These are phyloP conservation scores for Stylophora pistillata DNA, from an alignment of 64 coral and sea anemone genomes.

Conservation along the genomic window DNA sequence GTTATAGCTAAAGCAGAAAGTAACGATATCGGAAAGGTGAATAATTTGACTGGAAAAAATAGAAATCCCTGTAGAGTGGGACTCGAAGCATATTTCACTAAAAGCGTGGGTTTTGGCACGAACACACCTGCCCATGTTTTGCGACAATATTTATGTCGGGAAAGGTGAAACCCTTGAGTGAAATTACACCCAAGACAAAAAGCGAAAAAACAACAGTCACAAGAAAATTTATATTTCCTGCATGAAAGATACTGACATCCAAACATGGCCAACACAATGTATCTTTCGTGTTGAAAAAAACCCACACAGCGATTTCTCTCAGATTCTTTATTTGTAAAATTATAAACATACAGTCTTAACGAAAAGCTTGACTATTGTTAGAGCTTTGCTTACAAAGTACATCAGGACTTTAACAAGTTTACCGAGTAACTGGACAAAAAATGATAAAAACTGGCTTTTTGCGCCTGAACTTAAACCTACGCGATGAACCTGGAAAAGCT, in stretches of 20 bases:
- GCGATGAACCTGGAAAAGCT: no score
- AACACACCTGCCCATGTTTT: conserved; percentile 6
- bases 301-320: no score
- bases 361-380: not conserved
- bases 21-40: not conserved
- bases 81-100: not conserved
- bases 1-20: not conserved
- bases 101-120: not conserved
- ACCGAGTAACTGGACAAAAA: no score
- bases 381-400: not conserved
- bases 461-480: no score
- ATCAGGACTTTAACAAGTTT: not conserved
- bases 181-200: not conserved
- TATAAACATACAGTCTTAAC: not conserved
- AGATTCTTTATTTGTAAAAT: not conserved
- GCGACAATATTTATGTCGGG: conserved; percentile 8
- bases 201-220: not conserved
- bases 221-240: not conserved
- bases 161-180: not conserved
- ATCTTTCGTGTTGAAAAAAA: not conserved
- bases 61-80: not conserved
- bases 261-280: not conserved
- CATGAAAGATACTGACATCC: not conserved
- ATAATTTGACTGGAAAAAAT: not conserved
- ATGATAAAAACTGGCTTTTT: no score